phyloP scores from a whole-genome alignment of 2,888 invertebrate species.

The Xylophagus ater region DNA sequence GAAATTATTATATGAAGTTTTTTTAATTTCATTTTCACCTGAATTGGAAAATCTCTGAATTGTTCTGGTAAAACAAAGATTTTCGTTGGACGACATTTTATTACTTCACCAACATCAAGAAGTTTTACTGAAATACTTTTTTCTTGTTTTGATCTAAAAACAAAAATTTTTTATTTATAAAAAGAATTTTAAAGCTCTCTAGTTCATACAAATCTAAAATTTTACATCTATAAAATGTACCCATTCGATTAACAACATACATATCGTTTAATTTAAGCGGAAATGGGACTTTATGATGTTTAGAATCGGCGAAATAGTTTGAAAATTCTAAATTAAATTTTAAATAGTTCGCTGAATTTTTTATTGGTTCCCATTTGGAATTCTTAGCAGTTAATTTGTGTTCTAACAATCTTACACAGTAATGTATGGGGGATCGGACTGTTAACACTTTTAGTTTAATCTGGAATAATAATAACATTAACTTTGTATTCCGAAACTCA shows the following conservation, averaged over 20 bases:
- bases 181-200: too few relatives aligned
- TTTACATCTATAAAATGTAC: slow-evolving; percentile 46
- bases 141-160: too few relatives aligned
- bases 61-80: slow-evolving; percentile 44
- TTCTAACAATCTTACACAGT: slow-evolving; percentile 47
- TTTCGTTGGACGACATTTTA: slow-evolving; percentile 36
- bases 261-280: slow-evolving; percentile 45
- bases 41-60: slow-evolving; percentile 40
- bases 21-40: slow-evolving; percentile 25
- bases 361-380: slow-evolving; percentile 19
- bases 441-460: slow-evolving; percentile 47
- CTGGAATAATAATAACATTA: slow-evolving; percentile 8
- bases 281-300: slow-evolving; percentile 24
- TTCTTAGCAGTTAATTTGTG: slow-evolving; percentile 28
- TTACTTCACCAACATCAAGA: slow-evolving; percentile 48
- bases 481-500: too few relatives aligned
- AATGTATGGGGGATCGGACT: slow-evolving; percentile 50
- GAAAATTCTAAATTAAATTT: slow-evolving; percentile 24
- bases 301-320: slow-evolving; percentile 21
- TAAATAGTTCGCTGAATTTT: slow-evolving; percentile 22
- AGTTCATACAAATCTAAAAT: slow-evolving; percentile 44
- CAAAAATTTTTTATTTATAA: too few relatives aligned
- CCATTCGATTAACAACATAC: slow-evolving; percentile 44
- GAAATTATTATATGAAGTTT: background rate
- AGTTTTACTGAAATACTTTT: slow-evolving; percentile 39